Evolutionary conservation across 2,888 invertebrate species (phyloP).

Genomic region (Protonemura montana): DNA sequence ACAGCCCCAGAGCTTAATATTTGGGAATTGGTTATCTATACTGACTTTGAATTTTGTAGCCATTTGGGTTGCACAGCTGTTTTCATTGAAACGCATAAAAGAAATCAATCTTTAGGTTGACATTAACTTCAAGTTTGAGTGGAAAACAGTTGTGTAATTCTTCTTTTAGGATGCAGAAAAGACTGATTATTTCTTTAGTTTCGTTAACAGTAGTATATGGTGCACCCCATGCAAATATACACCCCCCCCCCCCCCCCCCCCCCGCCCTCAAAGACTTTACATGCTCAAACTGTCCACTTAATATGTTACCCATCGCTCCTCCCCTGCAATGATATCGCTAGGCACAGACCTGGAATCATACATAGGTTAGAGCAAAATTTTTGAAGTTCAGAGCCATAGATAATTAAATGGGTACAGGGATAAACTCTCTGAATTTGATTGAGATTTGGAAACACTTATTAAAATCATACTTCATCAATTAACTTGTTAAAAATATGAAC

Average conservation of each 20-base stretch:
- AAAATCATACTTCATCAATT: no score
- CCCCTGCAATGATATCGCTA: background rate
- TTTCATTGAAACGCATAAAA: background rate
- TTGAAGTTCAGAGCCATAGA: no score
- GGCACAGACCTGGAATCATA: no score
- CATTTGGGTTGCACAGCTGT: background rate
- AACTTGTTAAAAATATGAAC: no score
- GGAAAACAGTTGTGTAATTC: background rate
- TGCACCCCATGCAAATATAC: background rate
- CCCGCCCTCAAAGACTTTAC: background rate
- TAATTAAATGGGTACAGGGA: no score
- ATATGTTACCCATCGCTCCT: background rate
- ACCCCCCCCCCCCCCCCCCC: background rate
- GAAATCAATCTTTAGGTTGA: no score
- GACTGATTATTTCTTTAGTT: conserved; percentile 4
- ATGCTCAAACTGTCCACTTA: background rate
- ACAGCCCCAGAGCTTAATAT: no score
- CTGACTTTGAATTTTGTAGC: background rate
- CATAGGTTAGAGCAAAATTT: no score
- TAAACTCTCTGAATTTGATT: no score
- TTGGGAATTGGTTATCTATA: background rate
- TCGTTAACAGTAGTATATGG: background rate
- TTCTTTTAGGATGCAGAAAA: background rate
- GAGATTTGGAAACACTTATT: no score
- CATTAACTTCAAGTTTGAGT: background rate